Evolutionary conservation across 2,797 vertebrate species (phyloP), one percentile per base, ranked within the genome.

Genomic region (Poecilia picta): DNA sequence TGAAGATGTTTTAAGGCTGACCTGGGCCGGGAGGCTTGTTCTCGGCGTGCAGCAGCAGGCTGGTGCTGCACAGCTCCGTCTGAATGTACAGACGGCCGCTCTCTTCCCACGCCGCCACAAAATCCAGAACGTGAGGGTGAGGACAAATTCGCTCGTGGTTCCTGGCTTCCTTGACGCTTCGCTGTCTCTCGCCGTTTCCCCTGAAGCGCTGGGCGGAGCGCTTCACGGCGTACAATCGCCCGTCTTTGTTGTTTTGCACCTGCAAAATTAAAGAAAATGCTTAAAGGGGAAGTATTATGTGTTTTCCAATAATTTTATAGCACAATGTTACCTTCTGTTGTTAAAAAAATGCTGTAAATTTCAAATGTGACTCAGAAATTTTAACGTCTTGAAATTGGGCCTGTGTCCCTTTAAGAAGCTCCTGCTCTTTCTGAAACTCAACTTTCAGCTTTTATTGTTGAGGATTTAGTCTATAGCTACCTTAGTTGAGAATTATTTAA

Each of bases 71-170:
- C 72, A 98, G 93, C 90, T 98, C 97, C 0, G 96, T 98, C 94
- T 98, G 97, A 75, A 98, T 96, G 93, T 97, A 97, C 0, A 98
- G 95, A n/a, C 96, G 92, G 12, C 96, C 96, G 0, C 87, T 90
- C 93, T 98, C 97, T 89, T 98, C 97, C 97, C 97, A 98, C 83
- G 97, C 97, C 0, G 95, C 95, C 57, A 96, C 92, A 39, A 98
- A 97, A 57, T 93, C 87, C 85, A 98, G 91, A 47, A 97, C 96
- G 81, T 96, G 94, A 7, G 97, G 96, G 86, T 98, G 97, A 73
- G 92, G 94, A 62, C 94, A 95, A 64, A 98, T 93, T 10, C 92
- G 91, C 86, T 98, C 97, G 0, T 98, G 97, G 90, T 97, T 96
- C 7, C 93, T 91, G 49, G 97, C 97, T 90, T 98, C 97, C 1